Evolutionary conservation across 2,113 vertebrate species (phyloP), one percentile per base, ranked within the genome.

Genomic region (Callospermophilus lateralis): DNA sequence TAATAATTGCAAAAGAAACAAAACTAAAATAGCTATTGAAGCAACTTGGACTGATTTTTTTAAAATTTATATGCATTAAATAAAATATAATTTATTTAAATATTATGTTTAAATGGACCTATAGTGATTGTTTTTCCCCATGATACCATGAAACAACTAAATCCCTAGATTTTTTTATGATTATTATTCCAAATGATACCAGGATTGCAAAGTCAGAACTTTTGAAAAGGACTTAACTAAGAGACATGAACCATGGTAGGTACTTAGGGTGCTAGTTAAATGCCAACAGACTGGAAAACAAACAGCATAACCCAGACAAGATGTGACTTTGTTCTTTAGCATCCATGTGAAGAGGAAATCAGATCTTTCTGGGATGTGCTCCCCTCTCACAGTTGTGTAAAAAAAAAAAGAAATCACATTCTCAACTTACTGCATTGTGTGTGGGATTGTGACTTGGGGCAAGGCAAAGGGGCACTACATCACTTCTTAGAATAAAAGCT

Each of bases 231-330:
- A 95, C 32, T 94, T 94, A 72, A 63, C 65, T 89, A 74, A 76
- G 86, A 76, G 58, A 77, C 92, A 37, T 55, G 97, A 91, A 84
- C 87, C 16, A 0, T 32, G 81, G 67, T 89, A 84, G 92, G 39
- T 94, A 89, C 94, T 97, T 93, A 77, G 89, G 42, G 86, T 94
- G 61, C 68, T 16, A 32, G 89, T 93, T 94, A 80, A 96, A 92
- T 95, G 94, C 96, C 97, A 97, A 48, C 90, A 97, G 97, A 98
- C 98, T 96, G 95, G 97, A 97, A 98, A 97, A 88, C 93, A 97
- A 97, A 97, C 95, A 98, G 70, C 89, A 24, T 51, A 87, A 48
- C 12, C 63, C 97, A 97, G 96, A 97, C 89, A 58, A 97, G 95
- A 92, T 34, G 17, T 45, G 84, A 74, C 94, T 96, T 93, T 98